phyloP scores from a whole-genome alignment of 2,113 vertebrate genomes.

The Ciconia maguari region DNA sequence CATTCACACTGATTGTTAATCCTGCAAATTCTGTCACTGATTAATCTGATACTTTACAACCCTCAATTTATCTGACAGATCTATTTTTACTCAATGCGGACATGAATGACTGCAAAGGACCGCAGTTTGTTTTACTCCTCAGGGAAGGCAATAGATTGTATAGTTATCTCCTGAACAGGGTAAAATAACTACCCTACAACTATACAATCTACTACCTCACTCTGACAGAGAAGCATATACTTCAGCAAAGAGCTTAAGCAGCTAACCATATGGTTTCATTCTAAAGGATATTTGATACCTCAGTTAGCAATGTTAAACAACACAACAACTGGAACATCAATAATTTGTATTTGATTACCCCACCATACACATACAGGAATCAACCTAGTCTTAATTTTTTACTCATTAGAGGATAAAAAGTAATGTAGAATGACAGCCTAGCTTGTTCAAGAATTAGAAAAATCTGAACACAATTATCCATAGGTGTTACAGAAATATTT shows the following conservation, averaged over 20 bases:
- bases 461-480: neutral
- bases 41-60: neutral
- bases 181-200: conserved; percentile 86
- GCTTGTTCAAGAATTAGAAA: neutral
- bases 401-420: neutral
- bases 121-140: conserved; percentile 77
- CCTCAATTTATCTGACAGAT: neutral
- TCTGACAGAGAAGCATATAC: conserved; percentile 75
- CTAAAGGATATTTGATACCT: neutral
- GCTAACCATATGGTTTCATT: neutral
- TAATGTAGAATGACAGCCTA: neutral
- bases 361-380: neutral
- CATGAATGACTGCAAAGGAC: conserved; percentile 23
- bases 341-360: neutral
- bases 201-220: conserved; percentile 90
- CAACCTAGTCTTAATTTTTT: neutral
- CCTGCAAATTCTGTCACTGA: neutral
- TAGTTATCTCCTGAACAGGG: conserved; percentile 86
- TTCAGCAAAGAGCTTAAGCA: neutral
- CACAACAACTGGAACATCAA: neutral
- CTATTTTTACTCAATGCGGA: neutral
- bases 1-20: neutral
- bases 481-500: neutral
- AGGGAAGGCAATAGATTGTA: conserved; percentile 88
- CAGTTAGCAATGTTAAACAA: neutral